Percentiles rank a stretch among this genome's conserved stretches.
Evolutionary conservation across 2,888 invertebrate species (phyloP).

Genomic region (Stratiomys singularior): DNA sequence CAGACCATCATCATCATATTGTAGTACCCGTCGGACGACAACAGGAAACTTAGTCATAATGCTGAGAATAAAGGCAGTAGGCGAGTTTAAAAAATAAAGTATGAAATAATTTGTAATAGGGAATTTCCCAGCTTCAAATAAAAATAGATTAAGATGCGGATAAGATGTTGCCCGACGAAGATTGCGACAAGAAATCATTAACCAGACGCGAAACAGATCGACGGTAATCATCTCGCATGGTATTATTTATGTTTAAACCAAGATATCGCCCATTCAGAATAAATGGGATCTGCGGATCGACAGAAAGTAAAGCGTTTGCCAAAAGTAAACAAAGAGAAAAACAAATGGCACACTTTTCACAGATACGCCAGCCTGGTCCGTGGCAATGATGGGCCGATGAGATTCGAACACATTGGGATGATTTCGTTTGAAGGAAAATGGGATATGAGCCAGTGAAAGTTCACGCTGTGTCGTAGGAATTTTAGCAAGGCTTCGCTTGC

Average conservation of each 20-base stretch:
- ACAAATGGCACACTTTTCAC: slow-evolving; percentile 26
- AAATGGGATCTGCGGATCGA: neutral
- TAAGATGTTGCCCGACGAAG: neutral
- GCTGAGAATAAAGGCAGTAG: slow-evolving; percentile 26
- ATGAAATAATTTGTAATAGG: slow-evolving; percentile 42
- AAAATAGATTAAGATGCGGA: slow-evolving; percentile 18
- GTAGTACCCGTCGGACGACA: neutral
- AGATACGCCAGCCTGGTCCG: neutral
- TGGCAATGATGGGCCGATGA: neutral
- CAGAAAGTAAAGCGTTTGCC: slow-evolving; percentile 19
- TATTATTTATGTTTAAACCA: slow-evolving; percentile 19
- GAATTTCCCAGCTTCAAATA: slow-evolving; percentile 32
- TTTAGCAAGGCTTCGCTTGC: no score
- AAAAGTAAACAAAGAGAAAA: slow-evolving; percentile 29
- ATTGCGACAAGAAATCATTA: neutral
- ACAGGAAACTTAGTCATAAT: slow-evolving; percentile 34
- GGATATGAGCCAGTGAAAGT: no score
- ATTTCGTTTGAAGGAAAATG: no score
- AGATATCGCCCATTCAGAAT: slow-evolving; percentile 5
- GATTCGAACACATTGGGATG: neutral
- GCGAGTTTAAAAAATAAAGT: slow-evolving; percentile 24
- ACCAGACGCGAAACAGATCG: neutral
- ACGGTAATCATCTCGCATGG: neutral
- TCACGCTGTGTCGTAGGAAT: no score
- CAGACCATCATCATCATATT: neutral